phyloP scores from a whole-genome alignment of 2,888 invertebrate genomes.

The Morpho helenor region DNA sequence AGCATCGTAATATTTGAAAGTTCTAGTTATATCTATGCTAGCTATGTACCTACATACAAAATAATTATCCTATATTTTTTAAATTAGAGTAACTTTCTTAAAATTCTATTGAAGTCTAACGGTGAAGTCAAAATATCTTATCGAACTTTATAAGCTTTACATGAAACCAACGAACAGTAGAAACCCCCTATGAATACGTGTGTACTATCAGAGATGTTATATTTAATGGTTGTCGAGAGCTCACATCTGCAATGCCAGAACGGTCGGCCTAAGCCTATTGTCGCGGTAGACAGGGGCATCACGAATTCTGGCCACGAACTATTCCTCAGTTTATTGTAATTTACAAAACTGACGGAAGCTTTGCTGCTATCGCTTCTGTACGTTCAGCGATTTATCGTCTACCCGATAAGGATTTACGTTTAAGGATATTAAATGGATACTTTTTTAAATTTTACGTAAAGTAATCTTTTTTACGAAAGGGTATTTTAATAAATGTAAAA shows the following conservation, averaged over 20 bases:
- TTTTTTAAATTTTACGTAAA: too few species aligned
- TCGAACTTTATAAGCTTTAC: too few species aligned
- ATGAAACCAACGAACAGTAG: neutral
- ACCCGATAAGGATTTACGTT: conserved; percentile 20
- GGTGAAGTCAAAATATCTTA: too few species aligned
- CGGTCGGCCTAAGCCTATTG: conserved; percentile 60
- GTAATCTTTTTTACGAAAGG: too few species aligned
- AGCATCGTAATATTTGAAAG: too few species aligned
- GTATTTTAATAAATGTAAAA: too few species aligned
- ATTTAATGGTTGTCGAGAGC: conserved; percentile 52
- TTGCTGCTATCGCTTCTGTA: conserved; percentile 59
- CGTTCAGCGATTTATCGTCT: conserved; percentile 50
- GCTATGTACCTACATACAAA: too few species aligned
- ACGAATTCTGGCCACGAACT: conserved; percentile 67
- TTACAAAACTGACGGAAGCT: conserved; percentile 73
- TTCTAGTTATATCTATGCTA: too few species aligned
- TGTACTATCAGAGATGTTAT: conserved; percentile 41
- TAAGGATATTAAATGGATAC: neutral
- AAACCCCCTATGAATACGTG: neutral
- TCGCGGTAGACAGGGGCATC: conserved; percentile 54
- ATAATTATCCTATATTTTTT: too few species aligned
- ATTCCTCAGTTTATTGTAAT: conserved; percentile 73
- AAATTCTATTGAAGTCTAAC: too few species aligned
- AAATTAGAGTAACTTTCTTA: too few species aligned
- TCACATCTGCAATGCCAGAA: conserved; percentile 50